A percentile compares a stretch with the other conserved stretches of the same genome.
Evolutionary conservation across 2,113 vertebrate species (phyloP).

Genomic region (Paraplagusia blochii): DNA sequence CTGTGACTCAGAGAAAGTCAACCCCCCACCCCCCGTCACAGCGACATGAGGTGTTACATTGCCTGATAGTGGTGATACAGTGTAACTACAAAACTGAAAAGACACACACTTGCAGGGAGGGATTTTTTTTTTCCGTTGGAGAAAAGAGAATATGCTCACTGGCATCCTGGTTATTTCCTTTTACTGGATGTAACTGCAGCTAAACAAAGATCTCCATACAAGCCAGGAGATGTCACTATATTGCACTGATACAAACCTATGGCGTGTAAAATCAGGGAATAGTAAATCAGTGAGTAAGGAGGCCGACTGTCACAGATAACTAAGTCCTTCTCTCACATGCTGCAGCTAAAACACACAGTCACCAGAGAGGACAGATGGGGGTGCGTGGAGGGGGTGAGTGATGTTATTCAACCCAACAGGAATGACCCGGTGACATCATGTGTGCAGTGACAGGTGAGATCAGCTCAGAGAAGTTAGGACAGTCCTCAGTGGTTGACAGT

Average conservation of each 20-base stretch:
- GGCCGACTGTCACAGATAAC: conserved; percentile 28
- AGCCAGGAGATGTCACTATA: conserved; percentile 6
- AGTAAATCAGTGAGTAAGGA: conserved; percentile 50
- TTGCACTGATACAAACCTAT: conserved; percentile 26
- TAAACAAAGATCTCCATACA: conserved; percentile 64
- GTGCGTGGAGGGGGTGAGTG: neutral
- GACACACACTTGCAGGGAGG: conserved; percentile 27
- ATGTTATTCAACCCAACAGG: conserved; percentile 50
- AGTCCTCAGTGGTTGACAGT: conserved; percentile 33
- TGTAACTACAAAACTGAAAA: conserved; percentile 53
- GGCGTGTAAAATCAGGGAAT: conserved; percentile 28
- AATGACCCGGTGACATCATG: conserved; percentile 64
- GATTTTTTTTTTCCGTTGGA: conserved; percentile 34
- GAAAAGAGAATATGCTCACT: conserved; percentile 69
- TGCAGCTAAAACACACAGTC: conserved; percentile 35
- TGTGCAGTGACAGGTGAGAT: conserved; percentile 43
- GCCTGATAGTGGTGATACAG: conserved; percentile 55
- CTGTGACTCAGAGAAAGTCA: conserved; percentile 44
- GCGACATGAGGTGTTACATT: conserved; percentile 54
- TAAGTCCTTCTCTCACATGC: conserved; percentile 32
- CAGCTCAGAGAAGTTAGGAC: conserved; percentile 39
- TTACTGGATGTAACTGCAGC: conserved; percentile 64
- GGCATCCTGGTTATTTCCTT: conserved; percentile 69
- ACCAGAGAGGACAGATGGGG: conserved; percentile 15
- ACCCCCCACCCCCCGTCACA: conserved; percentile 24